Percentiles rank a stretch among this genome's conserved stretches.
Evolutionary conservation across 2,888 invertebrate genomes (phyloP).

Genomic region (Blera fallax): DNA sequence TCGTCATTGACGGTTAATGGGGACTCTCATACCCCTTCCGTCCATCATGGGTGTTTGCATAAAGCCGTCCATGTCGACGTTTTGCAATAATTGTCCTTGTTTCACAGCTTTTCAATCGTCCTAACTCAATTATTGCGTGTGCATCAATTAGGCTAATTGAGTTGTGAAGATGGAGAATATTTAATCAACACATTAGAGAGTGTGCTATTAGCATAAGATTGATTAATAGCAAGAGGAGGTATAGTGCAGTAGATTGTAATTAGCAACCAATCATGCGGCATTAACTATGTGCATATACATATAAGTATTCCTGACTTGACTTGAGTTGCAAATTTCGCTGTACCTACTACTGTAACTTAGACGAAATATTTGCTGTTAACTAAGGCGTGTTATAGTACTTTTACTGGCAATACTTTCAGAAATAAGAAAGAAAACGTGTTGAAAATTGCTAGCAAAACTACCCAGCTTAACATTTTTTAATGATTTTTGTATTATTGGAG

Average conservation of each 20-base stretch:
- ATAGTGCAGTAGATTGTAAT: neutral
- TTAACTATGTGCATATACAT: no score
- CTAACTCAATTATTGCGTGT: constrained; percentile 15
- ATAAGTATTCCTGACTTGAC: no score
- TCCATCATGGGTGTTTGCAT: constrained; percentile 24
- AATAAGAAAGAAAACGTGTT: no score
- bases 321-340: no score
- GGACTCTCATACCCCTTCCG: neutral
- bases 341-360: no score
- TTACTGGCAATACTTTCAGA: no score
- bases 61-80: constrained; percentile 5
- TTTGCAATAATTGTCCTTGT: constrained; percentile 21
- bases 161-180: neutral
- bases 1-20: constrained; percentile 26
- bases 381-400: no score
- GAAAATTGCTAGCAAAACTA: no score
- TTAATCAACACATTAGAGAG: neutral
- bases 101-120: neutral
- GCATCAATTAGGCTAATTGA: constrained; percentile 48
- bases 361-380: no score
- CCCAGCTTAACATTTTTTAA: no score
- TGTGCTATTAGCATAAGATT: neutral
- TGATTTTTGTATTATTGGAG: no score
- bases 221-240: neutral
- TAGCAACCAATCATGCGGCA: neutral